A percentile compares a stretch with the other conserved stretches of the same genome.
These are phyloP conservation scores for Diuraphis noxia DNA, from an alignment of 1,140 invertebrate genomes.

Conservation along the genomic window DNA sequence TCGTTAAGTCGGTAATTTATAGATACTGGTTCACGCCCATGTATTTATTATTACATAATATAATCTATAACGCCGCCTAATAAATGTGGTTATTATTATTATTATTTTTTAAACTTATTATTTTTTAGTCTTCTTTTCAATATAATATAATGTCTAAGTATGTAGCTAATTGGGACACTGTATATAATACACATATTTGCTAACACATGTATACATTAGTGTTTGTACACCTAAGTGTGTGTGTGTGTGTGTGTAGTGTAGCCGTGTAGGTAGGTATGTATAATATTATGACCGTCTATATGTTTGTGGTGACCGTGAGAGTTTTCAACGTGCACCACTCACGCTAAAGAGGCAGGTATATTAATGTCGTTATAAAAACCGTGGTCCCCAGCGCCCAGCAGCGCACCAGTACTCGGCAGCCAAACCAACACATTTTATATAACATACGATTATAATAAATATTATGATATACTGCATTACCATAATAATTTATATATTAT, in stretches of 20 bases:
- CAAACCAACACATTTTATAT: neutral
- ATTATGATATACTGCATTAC: constrained; percentile 16
- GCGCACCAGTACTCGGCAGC: neutral
- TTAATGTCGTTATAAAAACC: neutral
- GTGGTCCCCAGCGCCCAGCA: neutral
- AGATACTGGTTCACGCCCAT: constrained; percentile 49
- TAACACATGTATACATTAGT: neutral
- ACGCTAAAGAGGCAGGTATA: constrained; percentile 16
- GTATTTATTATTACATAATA: constrained; percentile 42
- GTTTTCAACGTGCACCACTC: neutral
- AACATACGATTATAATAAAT: neutral
- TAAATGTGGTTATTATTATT: constrained; percentile 19
- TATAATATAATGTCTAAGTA: neutral
- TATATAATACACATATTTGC: neutral
- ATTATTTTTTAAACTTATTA: constrained; percentile 20
- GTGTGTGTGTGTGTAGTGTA: neutral
- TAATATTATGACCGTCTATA: neutral
- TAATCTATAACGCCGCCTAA: constrained; percentile 19
- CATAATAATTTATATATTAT: neutral
- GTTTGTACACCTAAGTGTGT: neutral
- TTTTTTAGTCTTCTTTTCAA: constrained; percentile 25
- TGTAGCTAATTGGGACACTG: constrained; percentile 16
- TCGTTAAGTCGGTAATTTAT: constrained; percentile 52
- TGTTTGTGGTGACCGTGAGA: neutral
- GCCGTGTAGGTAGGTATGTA: neutral